Conservation (phyloP, 2,888 invertebrate genomes). For the Epirrhoe tristata region DNA sequence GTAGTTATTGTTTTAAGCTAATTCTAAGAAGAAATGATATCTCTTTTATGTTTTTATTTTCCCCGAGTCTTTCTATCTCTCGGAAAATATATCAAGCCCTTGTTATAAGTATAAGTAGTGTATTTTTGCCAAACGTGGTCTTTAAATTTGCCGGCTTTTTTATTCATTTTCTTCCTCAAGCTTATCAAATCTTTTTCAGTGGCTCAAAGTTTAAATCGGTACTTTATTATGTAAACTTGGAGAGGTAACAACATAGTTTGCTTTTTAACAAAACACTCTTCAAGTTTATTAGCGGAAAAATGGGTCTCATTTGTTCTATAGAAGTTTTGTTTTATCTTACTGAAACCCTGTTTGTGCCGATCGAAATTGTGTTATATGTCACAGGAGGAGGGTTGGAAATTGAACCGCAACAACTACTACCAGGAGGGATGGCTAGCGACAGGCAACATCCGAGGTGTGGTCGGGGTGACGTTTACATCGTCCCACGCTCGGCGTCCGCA, state of each 20-base stretch:
- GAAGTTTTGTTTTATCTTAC: neutral
- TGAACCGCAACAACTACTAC: constrained; percentile 97
- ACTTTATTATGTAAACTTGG: neutral
- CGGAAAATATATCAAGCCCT: too few relatives aligned
- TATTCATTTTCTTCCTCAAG: neutral
- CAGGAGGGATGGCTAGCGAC: constrained; percentile 99
- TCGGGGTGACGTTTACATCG: constrained; percentile 98
- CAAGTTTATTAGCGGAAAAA: neutral
- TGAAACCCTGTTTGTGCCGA: neutral
- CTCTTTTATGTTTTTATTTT: neutral
- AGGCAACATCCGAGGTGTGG: constrained; percentile 96
- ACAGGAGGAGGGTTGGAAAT: constrained; percentile 97
- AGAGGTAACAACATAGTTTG: neutral
- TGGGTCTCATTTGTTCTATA: neutral
- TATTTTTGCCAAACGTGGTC: too few relatives aligned
- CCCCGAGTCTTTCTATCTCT: too few relatives aligned
- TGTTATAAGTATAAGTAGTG: too few relatives aligned
- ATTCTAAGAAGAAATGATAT: neutral
- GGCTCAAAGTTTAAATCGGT: neutral
- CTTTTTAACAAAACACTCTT: neutral
- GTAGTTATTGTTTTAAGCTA: constrained; percentile 4
- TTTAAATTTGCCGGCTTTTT: too few relatives aligned
- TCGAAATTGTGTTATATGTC: constrained; percentile 25
- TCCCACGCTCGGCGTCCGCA: constrained; percentile 95
- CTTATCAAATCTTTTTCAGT: neutral